Percentiles rank a stretch among this genome's conserved stretches.
phyloP scores from a whole-genome alignment of 1,140 invertebrate species.

The Diachasmimorpha longicaudata region DNA sequence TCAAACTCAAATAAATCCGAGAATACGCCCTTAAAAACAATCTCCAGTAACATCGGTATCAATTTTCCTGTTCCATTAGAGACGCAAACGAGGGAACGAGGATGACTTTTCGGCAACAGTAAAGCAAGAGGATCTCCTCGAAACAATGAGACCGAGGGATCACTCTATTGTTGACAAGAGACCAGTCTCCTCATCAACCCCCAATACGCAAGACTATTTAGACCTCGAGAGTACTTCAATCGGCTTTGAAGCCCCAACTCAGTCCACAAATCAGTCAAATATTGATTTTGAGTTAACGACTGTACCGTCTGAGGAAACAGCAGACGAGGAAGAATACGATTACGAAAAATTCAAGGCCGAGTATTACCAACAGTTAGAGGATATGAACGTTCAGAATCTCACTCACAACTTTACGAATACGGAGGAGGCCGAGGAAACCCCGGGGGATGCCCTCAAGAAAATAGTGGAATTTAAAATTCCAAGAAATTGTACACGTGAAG shows the following conservation, averaged over 20 bases:
- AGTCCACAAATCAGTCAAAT: background rate
- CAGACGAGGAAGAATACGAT: conserved; percentile 38
- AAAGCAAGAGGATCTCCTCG: background rate
- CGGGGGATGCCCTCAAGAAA: conserved; percentile 34
- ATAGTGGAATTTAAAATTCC: conserved; percentile 35
- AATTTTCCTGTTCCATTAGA: background rate
- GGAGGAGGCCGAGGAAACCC: conserved; percentile 28
- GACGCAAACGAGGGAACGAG: conserved; percentile 1
- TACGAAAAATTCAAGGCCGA: conserved; percentile 45
- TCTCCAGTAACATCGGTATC: background rate
- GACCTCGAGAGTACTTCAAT: background rate
- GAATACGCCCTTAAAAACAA: too few relatives aligned
- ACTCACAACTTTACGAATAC: conserved; percentile 41
- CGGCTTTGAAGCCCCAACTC: background rate
- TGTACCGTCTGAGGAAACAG: background rate
- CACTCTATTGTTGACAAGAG: background rate
- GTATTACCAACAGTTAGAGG: conserved; percentile 41
- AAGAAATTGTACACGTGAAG: conserved; percentile 45
- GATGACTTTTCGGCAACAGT: background rate
- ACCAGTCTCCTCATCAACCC: background rate
- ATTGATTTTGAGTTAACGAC: background rate
- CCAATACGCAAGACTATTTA: background rate
- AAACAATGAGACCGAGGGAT: conserved; percentile 14
- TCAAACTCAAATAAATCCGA: too few relatives aligned
- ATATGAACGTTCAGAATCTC: conserved; percentile 26